These are phyloP conservation scores for Brachyalestes nurse DNA, from an alignment of 2,797 vertebrate species.

Conservation along the genomic window DNA sequence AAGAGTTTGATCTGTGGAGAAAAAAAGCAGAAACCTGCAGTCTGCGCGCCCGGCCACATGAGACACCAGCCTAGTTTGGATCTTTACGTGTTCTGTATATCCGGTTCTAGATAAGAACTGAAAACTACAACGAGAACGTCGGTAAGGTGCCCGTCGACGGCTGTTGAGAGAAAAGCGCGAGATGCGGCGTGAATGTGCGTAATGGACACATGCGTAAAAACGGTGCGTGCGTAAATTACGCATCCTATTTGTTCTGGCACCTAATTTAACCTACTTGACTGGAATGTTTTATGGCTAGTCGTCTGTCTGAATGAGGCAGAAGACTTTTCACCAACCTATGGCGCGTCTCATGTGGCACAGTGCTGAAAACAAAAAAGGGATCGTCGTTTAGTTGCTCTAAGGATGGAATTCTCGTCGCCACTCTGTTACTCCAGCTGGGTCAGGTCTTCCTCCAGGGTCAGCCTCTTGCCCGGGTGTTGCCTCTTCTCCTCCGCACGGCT, in stretches of 20 bases:
- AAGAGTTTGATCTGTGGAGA: background rate
- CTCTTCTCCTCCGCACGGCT: slow-evolving; percentile 82
- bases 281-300: background rate
- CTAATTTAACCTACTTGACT: background rate
- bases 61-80: slow-evolving; percentile 29
- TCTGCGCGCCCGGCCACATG: slow-evolving; percentile 45
- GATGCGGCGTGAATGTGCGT: background rate
- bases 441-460: slow-evolving; percentile 72
- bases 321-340: slow-evolving; percentile 5
- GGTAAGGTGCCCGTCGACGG: too few relatives aligned
- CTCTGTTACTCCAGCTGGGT: slow-evolving; percentile 67
- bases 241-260: background rate
- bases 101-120: background rate
- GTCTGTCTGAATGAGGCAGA: background rate
- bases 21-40: slow-evolving; percentile 6
- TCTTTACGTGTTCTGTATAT: too few relatives aligned
- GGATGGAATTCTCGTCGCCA: slow-evolving; percentile 55
- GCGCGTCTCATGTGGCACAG: slow-evolving; percentile 23
- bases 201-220: background rate
- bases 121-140: background rate
- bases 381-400: slow-evolving; percentile 61
- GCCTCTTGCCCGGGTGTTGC: slow-evolving; percentile 88
- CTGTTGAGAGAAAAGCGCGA: background rate
- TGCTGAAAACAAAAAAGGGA: slow-evolving; percentile 55
- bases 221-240: background rate